phyloP scores from a whole-genome alignment of 2,888 invertebrate genomes.

The Torymus tubicola region DNA sequence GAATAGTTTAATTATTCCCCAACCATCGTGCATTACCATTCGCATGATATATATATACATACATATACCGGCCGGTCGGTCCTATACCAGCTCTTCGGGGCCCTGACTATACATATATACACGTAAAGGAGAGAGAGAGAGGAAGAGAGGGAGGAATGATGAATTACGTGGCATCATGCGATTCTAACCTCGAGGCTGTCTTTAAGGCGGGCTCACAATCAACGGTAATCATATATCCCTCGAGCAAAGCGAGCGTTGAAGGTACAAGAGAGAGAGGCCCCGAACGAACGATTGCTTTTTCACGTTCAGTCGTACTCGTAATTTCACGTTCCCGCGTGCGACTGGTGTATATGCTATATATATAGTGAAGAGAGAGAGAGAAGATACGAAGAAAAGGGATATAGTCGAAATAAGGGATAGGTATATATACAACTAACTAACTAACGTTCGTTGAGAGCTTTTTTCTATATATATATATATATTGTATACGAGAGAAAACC shows the following conservation, averaged over 20 bases:
- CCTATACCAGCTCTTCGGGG: no score
- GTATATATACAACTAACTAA: no score
- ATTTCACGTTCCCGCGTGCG: no score
- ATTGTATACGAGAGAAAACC: no score
- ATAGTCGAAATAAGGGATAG: no score
- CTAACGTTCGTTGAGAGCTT: no score
- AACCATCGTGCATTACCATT: constrained; percentile 37
- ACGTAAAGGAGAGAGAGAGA: neutral
- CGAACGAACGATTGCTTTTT: neutral
- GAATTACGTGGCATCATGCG: constrained; percentile 55
- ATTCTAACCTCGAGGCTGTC: constrained; percentile 51
- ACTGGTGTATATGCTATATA: no score
- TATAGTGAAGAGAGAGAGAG: no score
- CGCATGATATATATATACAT: constrained; percentile 28
- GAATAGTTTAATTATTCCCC: constrained; percentile 52
- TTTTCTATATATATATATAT: no score
- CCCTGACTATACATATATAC: constrained; percentile 9
- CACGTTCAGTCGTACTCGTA: constrained; percentile 18
- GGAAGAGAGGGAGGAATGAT: constrained; percentile 28
- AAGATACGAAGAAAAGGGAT: no score
- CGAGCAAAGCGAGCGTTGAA: no score
- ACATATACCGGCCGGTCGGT: neutral
- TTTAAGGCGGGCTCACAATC: constrained; percentile 47
- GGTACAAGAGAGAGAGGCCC: neutral
- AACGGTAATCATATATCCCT: constrained; percentile 38